Evolutionary conservation across 2,113 vertebrate species (phyloP), one percentile per base, ranked within the genome.

Genomic region (Eupsittula cactorum): DNA sequence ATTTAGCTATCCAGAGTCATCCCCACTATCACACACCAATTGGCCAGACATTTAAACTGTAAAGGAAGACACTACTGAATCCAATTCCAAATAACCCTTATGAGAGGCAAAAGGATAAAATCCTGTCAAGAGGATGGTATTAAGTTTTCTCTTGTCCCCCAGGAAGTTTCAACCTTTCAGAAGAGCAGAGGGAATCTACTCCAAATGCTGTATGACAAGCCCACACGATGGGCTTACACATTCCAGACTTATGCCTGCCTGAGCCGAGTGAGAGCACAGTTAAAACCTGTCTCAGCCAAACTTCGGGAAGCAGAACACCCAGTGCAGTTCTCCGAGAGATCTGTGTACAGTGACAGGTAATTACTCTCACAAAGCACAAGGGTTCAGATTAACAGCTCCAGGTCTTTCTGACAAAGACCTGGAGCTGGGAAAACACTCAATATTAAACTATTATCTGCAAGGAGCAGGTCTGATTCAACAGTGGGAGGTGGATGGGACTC

Each of bases 161-260:
- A 98, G 98, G 98, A 98, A 69, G 97, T 98, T 76, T 98, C 98
- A 65, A 97, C 98, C 27, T 98, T 98, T 60, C 98, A 98, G 78
- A 98, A 98, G 74, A 98, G 97, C 2, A 98, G 98, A 65, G 98
- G 98, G 41, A 98, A 98, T 78, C 92, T 98, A 41, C 98, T 98
- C 41, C 95, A 98, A 94, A 98, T 98, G 98, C 78, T 98, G 49
- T 98, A 98, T 1, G 96, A 97, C 80, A 98, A 98, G 76, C 98
- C 98, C 33, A 97, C 97, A 16, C 95, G 98, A 84, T 98, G 98
- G 98, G 98, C 98, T 44, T 98, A 98, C 27, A 98, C 98, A 1
- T 98, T 98, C 73, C 97, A 98, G 93, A 98, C 97, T 19, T 98
- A 98, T 0, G 97, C 98, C 42, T 98, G 97, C 84, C 64, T 98